These are phyloP conservation scores for Abscondita cerata DNA, from an alignment of 2,888 invertebrate genomes.

Conservation along the genomic window DNA sequence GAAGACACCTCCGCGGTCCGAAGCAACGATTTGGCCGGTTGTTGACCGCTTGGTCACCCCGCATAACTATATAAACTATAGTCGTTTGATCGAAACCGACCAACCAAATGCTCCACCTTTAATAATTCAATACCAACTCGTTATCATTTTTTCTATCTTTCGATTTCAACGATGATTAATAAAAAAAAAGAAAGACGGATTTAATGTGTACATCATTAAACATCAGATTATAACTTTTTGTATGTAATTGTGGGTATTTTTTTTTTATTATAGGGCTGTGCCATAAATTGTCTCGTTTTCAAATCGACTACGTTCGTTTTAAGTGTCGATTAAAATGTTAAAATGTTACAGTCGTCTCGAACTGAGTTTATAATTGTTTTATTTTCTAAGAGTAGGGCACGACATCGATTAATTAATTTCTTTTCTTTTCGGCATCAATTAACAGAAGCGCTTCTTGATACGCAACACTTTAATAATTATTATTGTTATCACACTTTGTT, in stretches of 20 bases:
- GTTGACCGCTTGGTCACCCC: slow-evolving; percentile 54
- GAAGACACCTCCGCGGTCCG: slow-evolving; percentile 53
- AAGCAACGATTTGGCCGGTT: slow-evolving; percentile 55
- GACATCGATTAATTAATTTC: no score
- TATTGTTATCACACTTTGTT: no score
- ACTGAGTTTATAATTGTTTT: slow-evolving; percentile 1
- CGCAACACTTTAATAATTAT: no score
- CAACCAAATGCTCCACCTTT: slow-evolving; percentile 33
- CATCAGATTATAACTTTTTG: slow-evolving; percentile 1
- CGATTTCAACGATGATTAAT: no score
- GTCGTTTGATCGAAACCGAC: slow-evolving; percentile 50
- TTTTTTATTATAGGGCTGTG: slow-evolving; percentile 27
- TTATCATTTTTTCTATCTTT: background rate
- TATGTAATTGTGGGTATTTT: slow-evolving; percentile 27
- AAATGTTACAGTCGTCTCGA: background rate
- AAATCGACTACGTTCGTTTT: slow-evolving; percentile 23
- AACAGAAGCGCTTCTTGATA: no score
- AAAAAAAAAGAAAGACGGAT: no score
- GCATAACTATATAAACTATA: slow-evolving; percentile 47
- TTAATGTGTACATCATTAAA: no score
- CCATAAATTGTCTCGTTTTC: slow-evolving; percentile 30
- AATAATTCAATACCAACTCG: background rate
- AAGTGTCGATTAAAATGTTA: slow-evolving; percentile 14
- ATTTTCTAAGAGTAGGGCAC: no score
- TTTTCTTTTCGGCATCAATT: no score